These are phyloP conservation scores for roundworm (Caenorhabditis elegans) DNA, from an alignment of 1,140 invertebrate genomes.

Conservation along the genomic window DNA sequence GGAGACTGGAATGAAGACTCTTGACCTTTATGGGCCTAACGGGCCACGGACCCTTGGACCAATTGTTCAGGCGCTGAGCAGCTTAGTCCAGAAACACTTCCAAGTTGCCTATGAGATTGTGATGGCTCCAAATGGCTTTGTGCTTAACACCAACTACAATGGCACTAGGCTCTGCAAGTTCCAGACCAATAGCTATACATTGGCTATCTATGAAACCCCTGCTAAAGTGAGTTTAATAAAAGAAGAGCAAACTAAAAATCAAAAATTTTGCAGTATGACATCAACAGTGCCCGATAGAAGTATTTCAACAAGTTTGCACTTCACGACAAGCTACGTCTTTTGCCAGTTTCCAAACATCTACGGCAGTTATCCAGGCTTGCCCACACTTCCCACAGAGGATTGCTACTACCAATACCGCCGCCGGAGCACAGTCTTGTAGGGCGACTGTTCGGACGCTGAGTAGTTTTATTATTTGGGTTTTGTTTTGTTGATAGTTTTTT, in stretches of 20 bases:
- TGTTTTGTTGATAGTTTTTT: no score
- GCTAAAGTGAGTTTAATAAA: background rate
- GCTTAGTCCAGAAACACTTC: background rate
- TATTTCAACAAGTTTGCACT: background rate
- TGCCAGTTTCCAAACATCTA: background rate
- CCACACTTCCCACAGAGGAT: background rate
- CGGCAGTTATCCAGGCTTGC: background rate
- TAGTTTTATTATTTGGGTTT: no score
- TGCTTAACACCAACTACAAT: conserved; percentile 3
- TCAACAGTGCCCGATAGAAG: background rate
- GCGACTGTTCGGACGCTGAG: no score
- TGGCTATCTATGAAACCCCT: background rate
- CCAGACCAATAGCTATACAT: background rate
- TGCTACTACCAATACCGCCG: no score
- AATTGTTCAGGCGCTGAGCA: background rate
- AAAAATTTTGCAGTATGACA: background rate
- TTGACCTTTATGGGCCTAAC: background rate
- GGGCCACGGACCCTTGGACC: background rate
- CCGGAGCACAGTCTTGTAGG: no score
- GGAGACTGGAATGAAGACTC: background rate
- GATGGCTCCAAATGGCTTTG: background rate
- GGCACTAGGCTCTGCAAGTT: background rate
- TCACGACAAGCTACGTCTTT: background rate
- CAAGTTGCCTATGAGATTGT: background rate
- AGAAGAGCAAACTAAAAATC: background rate